Percentiles rank a stretch among this genome's conserved stretches.
Conservation (phyloP, 2,888 invertebrate genomes). For the Drosophila putrida region DNA sequence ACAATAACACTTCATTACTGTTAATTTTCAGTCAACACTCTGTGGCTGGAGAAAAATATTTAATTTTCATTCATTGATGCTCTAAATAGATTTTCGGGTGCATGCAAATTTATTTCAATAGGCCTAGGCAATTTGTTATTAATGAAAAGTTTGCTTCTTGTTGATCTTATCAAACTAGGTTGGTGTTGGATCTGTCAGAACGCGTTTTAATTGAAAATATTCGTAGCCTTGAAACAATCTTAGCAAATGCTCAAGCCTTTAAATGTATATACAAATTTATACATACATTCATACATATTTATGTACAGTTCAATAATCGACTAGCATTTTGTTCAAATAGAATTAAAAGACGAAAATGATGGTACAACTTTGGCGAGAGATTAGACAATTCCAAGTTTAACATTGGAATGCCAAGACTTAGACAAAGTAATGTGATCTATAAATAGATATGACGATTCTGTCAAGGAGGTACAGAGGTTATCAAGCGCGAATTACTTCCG, state of each 20-base stretch:
- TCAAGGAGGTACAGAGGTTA: conserved; percentile 46
- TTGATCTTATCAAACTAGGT: conserved; percentile 74
- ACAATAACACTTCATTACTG: conserved; percentile 17
- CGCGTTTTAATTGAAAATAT: conserved; percentile 70
- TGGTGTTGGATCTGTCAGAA: conserved; percentile 40
- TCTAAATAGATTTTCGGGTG: conserved; percentile 68
- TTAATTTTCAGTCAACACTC: neutral
- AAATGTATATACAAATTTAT: conserved; percentile 4
- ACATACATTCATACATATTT: neutral
- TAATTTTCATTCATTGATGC: conserved; percentile 54
- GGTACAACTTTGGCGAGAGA: conserved; percentile 44
- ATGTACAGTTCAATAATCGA: conserved; percentile 44
- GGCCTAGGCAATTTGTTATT: conserved; percentile 46
- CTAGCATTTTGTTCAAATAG: conserved; percentile 1
- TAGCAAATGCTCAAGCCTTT: conserved; percentile 49
- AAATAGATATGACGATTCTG: conserved; percentile 72
- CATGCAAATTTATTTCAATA: conserved; percentile 73
- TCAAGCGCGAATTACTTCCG: conserved; percentile 57
- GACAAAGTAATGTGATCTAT: conserved; percentile 45
- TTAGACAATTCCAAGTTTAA: conserved; percentile 46
- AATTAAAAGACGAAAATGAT: conserved; percentile 26
- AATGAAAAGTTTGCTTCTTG: conserved; percentile 52
- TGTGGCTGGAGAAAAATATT: conserved; percentile 18
- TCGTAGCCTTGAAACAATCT: conserved; percentile 71
- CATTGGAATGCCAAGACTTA: conserved; percentile 29